Conservation (phyloP, 2,113 vertebrate genomes). For the Pyxicephalus adspersus region DNA sequence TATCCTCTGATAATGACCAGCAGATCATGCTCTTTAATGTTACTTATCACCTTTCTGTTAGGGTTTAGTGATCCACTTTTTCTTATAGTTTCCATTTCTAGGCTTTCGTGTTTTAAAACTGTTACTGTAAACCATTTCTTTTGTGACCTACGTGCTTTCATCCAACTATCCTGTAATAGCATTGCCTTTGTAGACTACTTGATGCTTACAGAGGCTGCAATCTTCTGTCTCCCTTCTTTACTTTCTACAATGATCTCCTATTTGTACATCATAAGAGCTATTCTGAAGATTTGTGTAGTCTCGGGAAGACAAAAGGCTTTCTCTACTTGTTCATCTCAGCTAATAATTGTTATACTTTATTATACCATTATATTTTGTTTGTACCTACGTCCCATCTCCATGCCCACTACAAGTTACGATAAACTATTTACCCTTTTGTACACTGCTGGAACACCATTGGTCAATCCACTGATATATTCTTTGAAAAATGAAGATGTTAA, state of each 20-base stretch:
- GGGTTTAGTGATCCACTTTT: no score
- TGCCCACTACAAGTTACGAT: not conserved
- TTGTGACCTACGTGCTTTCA: no score
- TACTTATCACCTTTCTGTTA: no score
- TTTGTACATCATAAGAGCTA: not conserved
- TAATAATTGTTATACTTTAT: constrained; percentile 32
- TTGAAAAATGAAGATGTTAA: constrained; percentile 57
- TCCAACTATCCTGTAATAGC: no score
- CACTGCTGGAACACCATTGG: constrained; percentile 42
- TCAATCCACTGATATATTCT: constrained; percentile 35
- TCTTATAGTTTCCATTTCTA: no score
- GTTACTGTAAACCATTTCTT: no score
- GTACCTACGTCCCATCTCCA: constrained; percentile 6
- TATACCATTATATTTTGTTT: constrained; percentile 25
- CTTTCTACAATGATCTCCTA: not conserved
- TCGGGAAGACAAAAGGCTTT: constrained; percentile 20
- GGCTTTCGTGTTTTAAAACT: no score
- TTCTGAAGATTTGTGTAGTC: not conserved
- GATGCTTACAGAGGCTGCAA: not conserved
- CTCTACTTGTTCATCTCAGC: constrained; percentile 34
- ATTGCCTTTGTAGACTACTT: not conserved
- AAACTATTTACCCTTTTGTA: constrained; percentile 56
- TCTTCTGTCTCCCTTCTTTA: not conserved
- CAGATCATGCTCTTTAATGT: no score
- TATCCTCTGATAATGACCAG: no score